phyloP scores from a whole-genome alignment of 2,113 vertebrate species.

The Cephalophus harveyi region DNA sequence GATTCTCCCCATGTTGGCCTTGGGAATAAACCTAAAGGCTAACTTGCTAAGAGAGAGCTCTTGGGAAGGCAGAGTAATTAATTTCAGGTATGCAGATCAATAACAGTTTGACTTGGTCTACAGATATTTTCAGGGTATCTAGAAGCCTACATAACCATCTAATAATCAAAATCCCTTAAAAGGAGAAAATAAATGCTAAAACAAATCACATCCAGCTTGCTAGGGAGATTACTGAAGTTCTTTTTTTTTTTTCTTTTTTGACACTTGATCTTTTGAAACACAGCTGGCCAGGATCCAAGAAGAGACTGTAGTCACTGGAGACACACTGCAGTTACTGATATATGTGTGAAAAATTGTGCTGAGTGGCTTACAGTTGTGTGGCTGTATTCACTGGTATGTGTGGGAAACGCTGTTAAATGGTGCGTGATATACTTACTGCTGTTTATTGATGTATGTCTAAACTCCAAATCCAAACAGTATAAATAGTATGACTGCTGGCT shows the following conservation, averaged over 20 bases:
- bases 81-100: not conserved
- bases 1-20: not conserved
- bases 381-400: not conserved
- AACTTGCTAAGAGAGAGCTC: not conserved
- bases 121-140: not conserved
- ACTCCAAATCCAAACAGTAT: not conserved
- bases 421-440: not conserved
- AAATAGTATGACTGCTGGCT: not conserved
- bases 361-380: not conserved
- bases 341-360: not conserved
- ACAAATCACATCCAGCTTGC: not conserved
- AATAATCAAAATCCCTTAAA: not conserved
- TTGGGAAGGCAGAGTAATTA: not conserved
- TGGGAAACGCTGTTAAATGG: slow-evolving; percentile 13
- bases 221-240: not conserved
- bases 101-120: not conserved
- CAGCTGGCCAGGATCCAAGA: not conserved
- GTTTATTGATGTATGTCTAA: not conserved
- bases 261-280: not conserved
- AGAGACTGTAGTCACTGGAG: not conserved
- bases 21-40: not conserved
- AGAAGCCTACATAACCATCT: not conserved
- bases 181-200: not conserved
- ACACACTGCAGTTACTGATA: not conserved
- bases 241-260: not conserved